These are phyloP conservation scores for Drosophila setosimentum DNA, from an alignment of 2,888 invertebrate genomes.

Conservation along the genomic window DNA sequence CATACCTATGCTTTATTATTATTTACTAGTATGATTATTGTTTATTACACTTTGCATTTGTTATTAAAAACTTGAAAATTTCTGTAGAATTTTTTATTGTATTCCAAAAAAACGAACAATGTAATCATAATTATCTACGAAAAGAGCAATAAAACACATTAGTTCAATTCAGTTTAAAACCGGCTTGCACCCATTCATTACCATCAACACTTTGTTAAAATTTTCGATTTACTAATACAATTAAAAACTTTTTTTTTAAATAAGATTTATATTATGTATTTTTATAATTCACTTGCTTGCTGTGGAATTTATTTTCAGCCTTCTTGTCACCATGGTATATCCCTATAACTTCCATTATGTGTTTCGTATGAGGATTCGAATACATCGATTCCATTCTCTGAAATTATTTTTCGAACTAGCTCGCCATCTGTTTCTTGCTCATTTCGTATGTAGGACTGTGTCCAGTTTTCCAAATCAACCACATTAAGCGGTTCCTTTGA, in stretches of 20 bases:
- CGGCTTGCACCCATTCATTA: neutral
- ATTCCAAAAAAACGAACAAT: neutral
- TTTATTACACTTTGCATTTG: constrained; percentile 1
- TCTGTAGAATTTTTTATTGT: constrained; percentile 5
- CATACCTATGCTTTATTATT: neutral
- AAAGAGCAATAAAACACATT: constrained; percentile 5
- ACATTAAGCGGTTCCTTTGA: constrained; percentile 45
- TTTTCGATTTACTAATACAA: constrained; percentile 1
- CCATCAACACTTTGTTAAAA: neutral
- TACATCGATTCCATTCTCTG: constrained; percentile 29
- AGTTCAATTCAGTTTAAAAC: constrained; percentile 6
- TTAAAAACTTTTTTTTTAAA: neutral
- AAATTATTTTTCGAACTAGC: constrained; percentile 59
- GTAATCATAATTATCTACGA: constrained; percentile 4
- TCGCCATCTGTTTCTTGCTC: constrained; percentile 43
- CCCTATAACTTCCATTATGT: constrained; percentile 1
- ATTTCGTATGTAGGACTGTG: constrained; percentile 27
- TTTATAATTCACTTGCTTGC: constrained; percentile 23
- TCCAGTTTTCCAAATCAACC: constrained; percentile 57
- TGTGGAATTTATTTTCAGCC: constrained; percentile 24
- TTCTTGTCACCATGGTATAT: constrained; percentile 31
- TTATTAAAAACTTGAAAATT: neutral
- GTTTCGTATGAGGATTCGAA: constrained; percentile 26
- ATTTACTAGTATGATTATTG: neutral
- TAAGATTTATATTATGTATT: constrained; percentile 22